These are phyloP conservation scores for Subanguina moxae DNA, from an alignment of 1,140 invertebrate species.

Conservation along the genomic window DNA sequence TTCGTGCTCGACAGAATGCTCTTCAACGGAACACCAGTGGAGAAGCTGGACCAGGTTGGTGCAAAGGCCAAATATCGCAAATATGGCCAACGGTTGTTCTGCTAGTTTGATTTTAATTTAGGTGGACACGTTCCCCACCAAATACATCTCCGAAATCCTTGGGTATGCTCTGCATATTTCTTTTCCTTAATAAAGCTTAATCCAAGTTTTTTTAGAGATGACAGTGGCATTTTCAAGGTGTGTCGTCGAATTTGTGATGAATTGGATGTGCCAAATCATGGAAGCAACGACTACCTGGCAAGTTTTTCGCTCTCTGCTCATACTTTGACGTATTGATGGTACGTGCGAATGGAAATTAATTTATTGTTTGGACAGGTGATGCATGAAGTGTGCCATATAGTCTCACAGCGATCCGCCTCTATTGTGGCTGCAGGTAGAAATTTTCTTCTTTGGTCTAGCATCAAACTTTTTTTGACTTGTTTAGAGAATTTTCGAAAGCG, in stretches of 20 bases:
- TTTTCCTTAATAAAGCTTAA: slow-evolving; percentile 1
- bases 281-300: slow-evolving; percentile 46
- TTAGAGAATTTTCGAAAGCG: slow-evolving; percentile 9
- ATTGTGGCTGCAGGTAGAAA: slow-evolving; percentile 55
- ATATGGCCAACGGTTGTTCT: too few relatives aligned
- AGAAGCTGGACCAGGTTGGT: slow-evolving; percentile 42
- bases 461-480: background rate
- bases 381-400: slow-evolving; percentile 52
- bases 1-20: slow-evolving; percentile 48
- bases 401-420: slow-evolving; percentile 51
- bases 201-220: slow-evolving; percentile 48
- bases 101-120: too few relatives aligned
- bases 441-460: too few relatives aligned
- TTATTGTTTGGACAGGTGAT: slow-evolving; percentile 35
- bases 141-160: slow-evolving; percentile 59
- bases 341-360: too few relatives aligned
- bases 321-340: too few relatives aligned
- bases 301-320: too few relatives aligned
- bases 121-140: slow-evolving; percentile 53
- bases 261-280: slow-evolving; percentile 56
- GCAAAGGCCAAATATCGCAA: too few relatives aligned
- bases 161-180: slow-evolving; percentile 26
- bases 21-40: slow-evolving; percentile 50
- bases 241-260: slow-evolving; percentile 58
- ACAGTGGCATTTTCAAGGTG: slow-evolving; percentile 49